phyloP scores from a whole-genome alignment of 2,797 vertebrate genomes.

The Scyliorhinus canicula region DNA sequence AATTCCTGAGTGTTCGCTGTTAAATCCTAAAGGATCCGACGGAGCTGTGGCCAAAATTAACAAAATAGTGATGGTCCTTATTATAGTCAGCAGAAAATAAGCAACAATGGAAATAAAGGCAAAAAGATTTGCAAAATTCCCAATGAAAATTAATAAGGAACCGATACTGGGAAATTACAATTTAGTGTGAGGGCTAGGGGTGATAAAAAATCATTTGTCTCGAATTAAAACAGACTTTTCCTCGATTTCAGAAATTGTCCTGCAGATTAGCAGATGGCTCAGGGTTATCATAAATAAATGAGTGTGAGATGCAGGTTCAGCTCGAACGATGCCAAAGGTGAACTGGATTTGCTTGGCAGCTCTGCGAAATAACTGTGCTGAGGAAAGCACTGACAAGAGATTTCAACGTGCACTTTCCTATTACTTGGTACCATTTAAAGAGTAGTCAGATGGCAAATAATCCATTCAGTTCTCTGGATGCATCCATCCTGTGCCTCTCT shows the following conservation, averaged over 20 bases:
- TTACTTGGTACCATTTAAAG: not conserved
- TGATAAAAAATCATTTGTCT: slow-evolving; percentile 45
- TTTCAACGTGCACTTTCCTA: not conserved
- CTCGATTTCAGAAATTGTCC: slow-evolving; percentile 46
- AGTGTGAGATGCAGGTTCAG: slow-evolving; percentile 44
- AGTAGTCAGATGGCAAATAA: slow-evolving; percentile 3
- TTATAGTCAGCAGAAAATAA: not conserved
- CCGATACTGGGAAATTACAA: slow-evolving; percentile 43
- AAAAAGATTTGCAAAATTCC: not conserved
- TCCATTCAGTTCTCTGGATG: not conserved
- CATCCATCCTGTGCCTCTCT: not conserved
- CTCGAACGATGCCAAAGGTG: slow-evolving; percentile 46
- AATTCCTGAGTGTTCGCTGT: not conserved
- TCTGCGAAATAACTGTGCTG: not conserved
- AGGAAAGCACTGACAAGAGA: not conserved
- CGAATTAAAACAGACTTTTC: slow-evolving; percentile 44
- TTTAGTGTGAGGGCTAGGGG: slow-evolving; percentile 40
- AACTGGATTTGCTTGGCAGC: not conserved
- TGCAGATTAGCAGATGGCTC: slow-evolving; percentile 50
- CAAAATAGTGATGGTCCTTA: not conserved
- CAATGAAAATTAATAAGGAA: slow-evolving; percentile 38
- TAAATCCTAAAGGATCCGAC: not conserved
- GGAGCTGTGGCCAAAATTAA: not conserved
- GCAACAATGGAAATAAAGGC: not conserved
- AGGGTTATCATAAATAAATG: slow-evolving; percentile 53